Conservation (phyloP, 2,888 invertebrate genomes). For the Pherbina coryleti region DNA sequence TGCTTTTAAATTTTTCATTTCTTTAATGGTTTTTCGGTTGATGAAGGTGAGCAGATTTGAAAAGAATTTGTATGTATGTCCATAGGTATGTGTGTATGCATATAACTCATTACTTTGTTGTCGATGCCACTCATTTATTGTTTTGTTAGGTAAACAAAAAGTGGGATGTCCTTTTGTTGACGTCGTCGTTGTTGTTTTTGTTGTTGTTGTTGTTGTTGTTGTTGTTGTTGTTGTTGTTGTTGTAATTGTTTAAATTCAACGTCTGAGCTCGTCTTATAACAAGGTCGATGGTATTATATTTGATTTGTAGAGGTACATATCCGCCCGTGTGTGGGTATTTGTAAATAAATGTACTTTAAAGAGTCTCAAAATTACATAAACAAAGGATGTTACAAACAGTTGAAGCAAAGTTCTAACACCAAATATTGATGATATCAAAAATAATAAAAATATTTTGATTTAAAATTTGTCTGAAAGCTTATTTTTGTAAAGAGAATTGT, state of each 20-base stretch:
- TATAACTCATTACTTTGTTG: neutral
- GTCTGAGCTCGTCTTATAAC: neutral
- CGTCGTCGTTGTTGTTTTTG: no score
- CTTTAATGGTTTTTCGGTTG: neutral
- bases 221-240: neutral
- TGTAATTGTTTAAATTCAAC: neutral
- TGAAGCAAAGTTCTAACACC: no score
- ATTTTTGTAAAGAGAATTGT: no score
- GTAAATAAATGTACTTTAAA: no score
- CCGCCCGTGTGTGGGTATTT: no score
- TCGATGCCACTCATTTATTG: neutral
- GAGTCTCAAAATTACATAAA: no score
- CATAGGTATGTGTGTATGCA: neutral
- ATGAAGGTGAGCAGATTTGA: neutral
- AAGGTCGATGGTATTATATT: conserved; percentile 12
- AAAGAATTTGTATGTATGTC: neutral
- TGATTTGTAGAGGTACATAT: neutral
- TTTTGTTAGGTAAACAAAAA: neutral
- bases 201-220: neutral
- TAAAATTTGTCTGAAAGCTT: no score
- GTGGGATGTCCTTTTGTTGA: neutral
- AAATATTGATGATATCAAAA: no score
- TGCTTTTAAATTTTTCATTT: neutral
- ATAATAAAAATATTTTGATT: no score
- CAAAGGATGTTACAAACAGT: no score